Percentiles rank a stretch among this genome's conserved stretches.
These are phyloP conservation scores for Centrocercus urophasianus DNA, from an alignment of 2,113 vertebrate species.

Conservation along the genomic window DNA sequence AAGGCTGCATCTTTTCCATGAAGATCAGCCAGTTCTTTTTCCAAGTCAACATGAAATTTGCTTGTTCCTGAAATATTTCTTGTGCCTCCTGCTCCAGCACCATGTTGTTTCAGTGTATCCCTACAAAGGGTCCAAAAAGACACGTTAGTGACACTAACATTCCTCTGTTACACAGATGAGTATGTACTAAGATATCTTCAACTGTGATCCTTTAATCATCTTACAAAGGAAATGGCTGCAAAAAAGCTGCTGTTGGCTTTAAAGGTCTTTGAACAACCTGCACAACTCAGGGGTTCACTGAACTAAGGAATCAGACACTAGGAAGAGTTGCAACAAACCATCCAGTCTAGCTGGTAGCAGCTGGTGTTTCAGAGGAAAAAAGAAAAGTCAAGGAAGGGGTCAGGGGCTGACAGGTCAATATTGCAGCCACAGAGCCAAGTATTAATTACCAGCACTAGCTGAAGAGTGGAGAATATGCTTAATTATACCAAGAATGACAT, in stretches of 20 bases:
- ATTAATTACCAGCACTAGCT: background rate
- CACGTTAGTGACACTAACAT: background rate
- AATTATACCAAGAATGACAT: background rate
- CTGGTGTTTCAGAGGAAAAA: background rate
- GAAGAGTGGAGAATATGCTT: background rate
- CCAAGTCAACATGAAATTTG: constrained; percentile 95
- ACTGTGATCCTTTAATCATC: background rate
- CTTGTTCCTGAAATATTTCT: constrained; percentile 98
- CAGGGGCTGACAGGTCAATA: background rate
- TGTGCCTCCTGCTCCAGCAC: constrained; percentile 95
- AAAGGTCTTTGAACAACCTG: background rate
- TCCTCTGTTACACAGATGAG: background rate
- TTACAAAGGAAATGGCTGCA: background rate
- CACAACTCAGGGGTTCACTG: background rate
- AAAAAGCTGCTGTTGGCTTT: background rate
- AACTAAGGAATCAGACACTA: background rate
- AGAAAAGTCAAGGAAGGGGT: background rate
- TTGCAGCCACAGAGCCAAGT: background rate
- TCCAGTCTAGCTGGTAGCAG: background rate
- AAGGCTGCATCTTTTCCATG: constrained; percentile 94
- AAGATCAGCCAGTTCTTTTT: constrained; percentile 92
- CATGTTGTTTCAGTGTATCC: constrained; percentile 91
- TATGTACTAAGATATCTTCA: background rate
- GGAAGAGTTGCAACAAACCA: background rate
- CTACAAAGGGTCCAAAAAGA: constrained; percentile 65